These are phyloP conservation scores for Anthonomus grandis DNA, from an alignment of 1,140 invertebrate species.

Conservation along the genomic window DNA sequence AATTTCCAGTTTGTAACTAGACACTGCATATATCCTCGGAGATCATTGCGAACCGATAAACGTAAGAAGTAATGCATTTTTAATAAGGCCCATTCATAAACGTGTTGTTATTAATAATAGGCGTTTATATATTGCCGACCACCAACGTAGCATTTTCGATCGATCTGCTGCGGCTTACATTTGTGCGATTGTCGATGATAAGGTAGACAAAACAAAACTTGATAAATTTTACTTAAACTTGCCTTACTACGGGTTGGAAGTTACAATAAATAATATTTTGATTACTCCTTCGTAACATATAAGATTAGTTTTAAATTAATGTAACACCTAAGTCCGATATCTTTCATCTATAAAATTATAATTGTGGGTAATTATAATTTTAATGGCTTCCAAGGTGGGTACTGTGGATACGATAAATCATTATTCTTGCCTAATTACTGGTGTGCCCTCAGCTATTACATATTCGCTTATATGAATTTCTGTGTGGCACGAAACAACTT, in stretches of 20 bases:
- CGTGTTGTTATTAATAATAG: conserved; percentile 45
- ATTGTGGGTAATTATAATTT: conserved; percentile 19
- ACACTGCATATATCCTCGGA: conserved; percentile 8
- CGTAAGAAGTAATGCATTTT: conserved; percentile 44
- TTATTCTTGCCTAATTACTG: conserved; percentile 25
- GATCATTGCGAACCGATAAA: conserved; percentile 39
- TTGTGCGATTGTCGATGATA: too few relatives aligned
- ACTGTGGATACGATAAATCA: conserved; percentile 25
- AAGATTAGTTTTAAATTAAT: conserved; percentile 14
- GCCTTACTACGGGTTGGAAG: too few relatives aligned
- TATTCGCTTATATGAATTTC: conserved; percentile 12
- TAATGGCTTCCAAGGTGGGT: conserved; percentile 21
- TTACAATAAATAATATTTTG: too few relatives aligned
- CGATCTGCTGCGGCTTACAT: conserved; percentile 19
- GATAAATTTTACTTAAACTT: too few relatives aligned
- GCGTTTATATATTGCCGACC: conserved; percentile 40
- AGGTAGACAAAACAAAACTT: too few relatives aligned
- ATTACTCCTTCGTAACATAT: too few relatives aligned
- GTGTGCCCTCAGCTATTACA: conserved; percentile 13
- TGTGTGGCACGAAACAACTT: conserved; percentile 5
- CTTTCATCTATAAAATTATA: conserved; percentile 23
- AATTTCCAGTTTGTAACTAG: conserved; percentile 14
- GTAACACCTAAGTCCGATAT: conserved; percentile 22
- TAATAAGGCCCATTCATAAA: conserved; percentile 40
- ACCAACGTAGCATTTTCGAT: conserved; percentile 40